phyloP scores from a whole-genome alignment of 2,113 vertebrate species.

The Saccopteryx bilineata region DNA sequence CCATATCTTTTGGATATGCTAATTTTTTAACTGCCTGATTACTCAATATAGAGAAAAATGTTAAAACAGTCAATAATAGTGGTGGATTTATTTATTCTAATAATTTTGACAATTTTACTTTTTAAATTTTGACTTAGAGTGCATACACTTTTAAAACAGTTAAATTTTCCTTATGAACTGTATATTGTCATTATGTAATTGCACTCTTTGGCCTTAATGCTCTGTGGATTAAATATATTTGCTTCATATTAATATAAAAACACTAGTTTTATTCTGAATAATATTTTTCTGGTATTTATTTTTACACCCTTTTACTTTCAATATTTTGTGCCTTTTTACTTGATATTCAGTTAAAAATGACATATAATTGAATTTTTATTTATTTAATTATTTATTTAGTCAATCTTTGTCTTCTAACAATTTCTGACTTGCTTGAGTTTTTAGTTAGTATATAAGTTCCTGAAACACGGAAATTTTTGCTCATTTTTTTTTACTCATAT shows the following conservation, averaged over 20 bases:
- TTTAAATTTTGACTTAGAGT: background rate
- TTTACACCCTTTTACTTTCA: background rate
- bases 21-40: background rate
- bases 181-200: background rate
- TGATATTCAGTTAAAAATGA: background rate
- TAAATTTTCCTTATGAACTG: background rate
- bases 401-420: background rate
- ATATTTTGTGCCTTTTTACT: background rate
- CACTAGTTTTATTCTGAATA: background rate
- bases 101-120: background rate
- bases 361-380: background rate
- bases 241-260: background rate
- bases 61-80: background rate
- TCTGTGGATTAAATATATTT: background rate
- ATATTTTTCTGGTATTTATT: conserved; percentile 5
- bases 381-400: background rate
- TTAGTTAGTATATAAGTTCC: background rate
- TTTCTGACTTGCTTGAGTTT: background rate
- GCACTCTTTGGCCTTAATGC: background rate
- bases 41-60: background rate
- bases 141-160: background rate
- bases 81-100: background rate
- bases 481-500: background rate
- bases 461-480: background rate
- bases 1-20: background rate